A percentile compares a stretch with the other conserved stretches of the same genome.
Evolutionary conservation across 2,797 vertebrate species (phyloP).

Genomic region (Myoxocephalus aenaeus): DNA sequence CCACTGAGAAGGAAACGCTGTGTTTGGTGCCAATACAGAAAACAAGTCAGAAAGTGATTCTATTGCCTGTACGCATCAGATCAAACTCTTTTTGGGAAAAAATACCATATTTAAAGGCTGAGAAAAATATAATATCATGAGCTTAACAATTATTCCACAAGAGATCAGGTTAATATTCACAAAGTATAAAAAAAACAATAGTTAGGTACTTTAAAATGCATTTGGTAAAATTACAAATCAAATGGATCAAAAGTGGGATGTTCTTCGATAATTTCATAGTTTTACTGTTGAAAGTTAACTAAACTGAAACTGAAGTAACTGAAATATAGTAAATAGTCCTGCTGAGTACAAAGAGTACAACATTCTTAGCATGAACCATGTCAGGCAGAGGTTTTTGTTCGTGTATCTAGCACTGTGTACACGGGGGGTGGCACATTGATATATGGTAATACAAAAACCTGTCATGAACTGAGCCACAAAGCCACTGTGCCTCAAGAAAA

Average conservation of each 20-base stretch:
- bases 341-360: not conserved
- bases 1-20: not conserved
- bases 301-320: not conserved
- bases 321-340: not conserved
- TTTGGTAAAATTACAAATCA: too few species aligned
- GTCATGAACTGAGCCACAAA: too few species aligned
- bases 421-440: too few species aligned
- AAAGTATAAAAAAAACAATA: too few species aligned
- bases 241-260: not conserved
- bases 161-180: not conserved
- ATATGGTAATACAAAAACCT: too few species aligned
- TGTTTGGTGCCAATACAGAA: not conserved
- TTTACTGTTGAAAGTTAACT: not conserved
- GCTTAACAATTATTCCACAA: not conserved
- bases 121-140: not conserved
- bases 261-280: not conserved
- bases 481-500: not conserved
- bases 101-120: not conserved
- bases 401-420: slow-evolving; percentile 7
- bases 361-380: not conserved
- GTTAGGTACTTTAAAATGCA: too few species aligned
- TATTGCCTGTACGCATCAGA: not conserved
- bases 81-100: not conserved
- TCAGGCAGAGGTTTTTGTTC: slow-evolving; percentile 49
- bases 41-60: not conserved